phyloP scores from a whole-genome alignment of 2,113 vertebrate species.

The Ictalurus punctatus region DNA sequence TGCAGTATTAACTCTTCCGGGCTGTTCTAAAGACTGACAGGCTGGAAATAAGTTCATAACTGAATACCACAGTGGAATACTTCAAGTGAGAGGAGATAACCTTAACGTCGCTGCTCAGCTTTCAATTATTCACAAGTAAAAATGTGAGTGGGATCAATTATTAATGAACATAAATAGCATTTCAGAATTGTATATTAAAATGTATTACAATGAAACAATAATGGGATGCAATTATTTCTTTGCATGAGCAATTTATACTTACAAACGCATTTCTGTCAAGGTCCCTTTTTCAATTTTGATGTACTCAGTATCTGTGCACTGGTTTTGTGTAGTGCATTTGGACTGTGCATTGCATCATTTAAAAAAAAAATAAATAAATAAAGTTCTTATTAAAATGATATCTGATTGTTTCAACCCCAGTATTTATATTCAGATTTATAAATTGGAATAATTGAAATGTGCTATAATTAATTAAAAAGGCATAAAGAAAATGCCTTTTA shows the following conservation, averaged over 20 bases:
- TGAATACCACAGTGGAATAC: slow-evolving; percentile 65
- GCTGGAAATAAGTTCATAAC: slow-evolving; percentile 65
- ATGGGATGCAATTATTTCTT: slow-evolving; percentile 12
- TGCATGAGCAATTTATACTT: slow-evolving; percentile 18
- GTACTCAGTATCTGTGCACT: neutral
- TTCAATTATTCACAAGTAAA: slow-evolving; percentile 68
- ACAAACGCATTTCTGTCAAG: slow-evolving; percentile 6
- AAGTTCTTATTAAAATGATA: neutral
- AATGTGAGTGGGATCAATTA: slow-evolving; percentile 66
- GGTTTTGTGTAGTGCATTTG: neutral
- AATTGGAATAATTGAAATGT: neutral
- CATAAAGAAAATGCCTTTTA: neutral
- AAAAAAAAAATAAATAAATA: neutral
- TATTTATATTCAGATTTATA: neutral
- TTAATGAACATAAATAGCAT: slow-evolving; percentile 57
- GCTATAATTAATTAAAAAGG: neutral
- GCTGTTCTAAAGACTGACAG: slow-evolving; percentile 40
- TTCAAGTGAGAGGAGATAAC: slow-evolving; percentile 59
- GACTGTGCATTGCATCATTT: neutral
- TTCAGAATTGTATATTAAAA: slow-evolving; percentile 43
- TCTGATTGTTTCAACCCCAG: neutral
- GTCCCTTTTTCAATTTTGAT: neutral
- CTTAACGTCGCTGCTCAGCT: slow-evolving; percentile 59
- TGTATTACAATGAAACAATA: slow-evolving; percentile 16
- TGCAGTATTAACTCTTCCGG: slow-evolving; percentile 43